These are phyloP conservation scores for Drosophila pruinosa DNA, from an alignment of 1,140 invertebrate species.

Conservation along the genomic window DNA sequence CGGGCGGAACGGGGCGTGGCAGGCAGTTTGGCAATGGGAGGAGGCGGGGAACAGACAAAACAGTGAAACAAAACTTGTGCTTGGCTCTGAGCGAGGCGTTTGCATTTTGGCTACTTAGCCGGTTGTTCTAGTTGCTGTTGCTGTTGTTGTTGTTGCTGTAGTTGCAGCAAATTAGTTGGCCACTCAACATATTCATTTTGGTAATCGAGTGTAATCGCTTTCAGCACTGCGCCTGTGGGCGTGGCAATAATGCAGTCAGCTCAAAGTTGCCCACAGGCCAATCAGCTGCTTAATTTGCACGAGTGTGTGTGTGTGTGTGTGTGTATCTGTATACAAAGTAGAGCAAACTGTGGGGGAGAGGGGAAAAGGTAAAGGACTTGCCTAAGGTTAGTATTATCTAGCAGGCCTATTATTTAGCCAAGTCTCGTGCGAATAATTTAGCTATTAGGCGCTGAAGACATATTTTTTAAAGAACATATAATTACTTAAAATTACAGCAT, in stretches of 20 bases:
- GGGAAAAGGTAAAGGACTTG: not conserved
- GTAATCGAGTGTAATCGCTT: constrained; percentile 53
- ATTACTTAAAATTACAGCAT: not conserved
- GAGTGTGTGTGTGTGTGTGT: not conserved
- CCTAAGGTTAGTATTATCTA: not conserved
- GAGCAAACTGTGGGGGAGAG: not conserved
- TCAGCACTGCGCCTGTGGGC: constrained; percentile 20
- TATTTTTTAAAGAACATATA: not conserved
- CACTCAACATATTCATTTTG: constrained; percentile 50
- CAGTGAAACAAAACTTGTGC: constrained; percentile 9
- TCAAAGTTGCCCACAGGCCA: constrained; percentile 11
- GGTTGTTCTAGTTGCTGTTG: not conserved
- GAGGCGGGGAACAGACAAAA: constrained; percentile 4
- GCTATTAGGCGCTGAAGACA: not conserved
- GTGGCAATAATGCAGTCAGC: constrained; percentile 10
- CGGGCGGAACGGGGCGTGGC: constrained; percentile 20
- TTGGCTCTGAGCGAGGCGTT: constrained; percentile 13
- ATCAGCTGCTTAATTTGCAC: constrained; percentile 20
- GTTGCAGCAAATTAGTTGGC: constrained; percentile 37
- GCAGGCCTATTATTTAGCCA: not conserved
- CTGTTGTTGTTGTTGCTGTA: not conserved
- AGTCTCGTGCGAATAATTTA: not conserved
- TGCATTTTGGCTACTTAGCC: constrained; percentile 36
- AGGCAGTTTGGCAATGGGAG: constrained; percentile 33
- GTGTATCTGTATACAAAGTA: not conserved